A percentile compares a stretch with the other conserved stretches of the same genome.
These are phyloP conservation scores for Philaethria dido DNA, from an alignment of 2,888 invertebrate species.

Conservation along the genomic window DNA sequence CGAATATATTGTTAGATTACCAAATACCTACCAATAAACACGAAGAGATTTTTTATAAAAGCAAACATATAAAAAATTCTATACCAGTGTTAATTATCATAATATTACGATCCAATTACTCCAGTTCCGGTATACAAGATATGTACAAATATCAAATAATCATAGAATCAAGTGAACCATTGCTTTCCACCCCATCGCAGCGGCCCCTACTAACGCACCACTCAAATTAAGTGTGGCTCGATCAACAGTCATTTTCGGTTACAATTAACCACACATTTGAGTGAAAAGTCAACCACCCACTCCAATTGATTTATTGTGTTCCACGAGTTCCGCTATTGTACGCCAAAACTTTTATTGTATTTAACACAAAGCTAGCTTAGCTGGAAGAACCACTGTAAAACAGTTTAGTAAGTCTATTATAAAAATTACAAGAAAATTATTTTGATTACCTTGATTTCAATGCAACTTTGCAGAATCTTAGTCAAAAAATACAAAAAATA, in stretches of 20 bases:
- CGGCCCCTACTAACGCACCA: constrained; percentile 74
- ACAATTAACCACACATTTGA: constrained; percentile 84
- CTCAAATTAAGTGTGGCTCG: constrained; percentile 84
- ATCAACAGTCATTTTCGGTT: constrained; percentile 84
- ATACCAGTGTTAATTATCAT: constrained; percentile 48
- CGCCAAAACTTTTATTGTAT: constrained; percentile 65
- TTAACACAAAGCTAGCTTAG: constrained; percentile 45
- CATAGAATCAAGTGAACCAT: constrained; percentile 72
- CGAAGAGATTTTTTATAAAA: not conserved
- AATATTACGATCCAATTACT: constrained; percentile 57
- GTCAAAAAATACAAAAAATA: no score
- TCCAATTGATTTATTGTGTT: constrained; percentile 84
- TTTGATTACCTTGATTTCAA: no score
- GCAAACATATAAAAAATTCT: not conserved
- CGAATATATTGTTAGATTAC: not conserved
- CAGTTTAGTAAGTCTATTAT: not conserved
- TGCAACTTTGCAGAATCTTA: no score
- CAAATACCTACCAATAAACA: not conserved
- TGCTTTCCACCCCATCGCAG: constrained; percentile 64
- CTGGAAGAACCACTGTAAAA: constrained; percentile 52
- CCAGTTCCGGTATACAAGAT: constrained; percentile 65
- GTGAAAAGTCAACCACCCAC: constrained; percentile 85
- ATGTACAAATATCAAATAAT: constrained; percentile 72
- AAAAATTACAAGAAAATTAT: not conserved
- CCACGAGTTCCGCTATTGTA: constrained; percentile 80